Conservation (phyloP, 2,888 invertebrate species). For the Drosophila gaucha region DNA sequence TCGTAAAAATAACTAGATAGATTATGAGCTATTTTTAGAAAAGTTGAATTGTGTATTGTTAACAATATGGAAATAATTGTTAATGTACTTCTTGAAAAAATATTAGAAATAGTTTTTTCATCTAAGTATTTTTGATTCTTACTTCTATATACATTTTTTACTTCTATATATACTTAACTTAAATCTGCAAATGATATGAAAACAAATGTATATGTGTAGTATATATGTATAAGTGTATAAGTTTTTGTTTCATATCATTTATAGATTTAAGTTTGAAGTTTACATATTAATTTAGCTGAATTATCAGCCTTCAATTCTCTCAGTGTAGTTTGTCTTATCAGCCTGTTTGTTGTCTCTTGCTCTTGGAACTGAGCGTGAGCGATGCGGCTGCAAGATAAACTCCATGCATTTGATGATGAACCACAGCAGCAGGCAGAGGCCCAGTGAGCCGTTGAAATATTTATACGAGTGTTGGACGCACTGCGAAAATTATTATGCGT, state of each 20-base stretch:
- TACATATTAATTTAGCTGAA: too few species aligned
- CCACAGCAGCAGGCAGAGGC: conserved; percentile 25
- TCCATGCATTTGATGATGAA: conserved; percentile 58
- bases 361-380: conserved; percentile 46
- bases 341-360: conserved; percentile 26
- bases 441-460: conserved; percentile 63
- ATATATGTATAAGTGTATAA: too few species aligned
- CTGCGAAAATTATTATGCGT: conserved; percentile 78
- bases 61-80: not conserved
- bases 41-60: not conserved
- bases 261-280: not conserved
- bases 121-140: too few species aligned
- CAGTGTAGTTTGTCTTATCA: conserved; percentile 62
- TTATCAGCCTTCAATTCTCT: too few species aligned
- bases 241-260: too few species aligned
- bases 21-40: not conserved
- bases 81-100: not conserved
- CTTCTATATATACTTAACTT: too few species aligned
- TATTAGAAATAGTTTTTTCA: too few species aligned
- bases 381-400: conserved; percentile 70
- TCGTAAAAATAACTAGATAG: not conserved
- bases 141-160: too few species aligned
- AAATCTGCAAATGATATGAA: too few species aligned
- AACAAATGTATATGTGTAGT: too few species aligned
- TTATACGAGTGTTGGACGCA: conserved; percentile 60